A percentile compares a stretch with the other conserved stretches of the same genome.
These are phyloP conservation scores for Drosophila phalerata DNA, from an alignment of 2,888 invertebrate genomes.

Conservation along the genomic window DNA sequence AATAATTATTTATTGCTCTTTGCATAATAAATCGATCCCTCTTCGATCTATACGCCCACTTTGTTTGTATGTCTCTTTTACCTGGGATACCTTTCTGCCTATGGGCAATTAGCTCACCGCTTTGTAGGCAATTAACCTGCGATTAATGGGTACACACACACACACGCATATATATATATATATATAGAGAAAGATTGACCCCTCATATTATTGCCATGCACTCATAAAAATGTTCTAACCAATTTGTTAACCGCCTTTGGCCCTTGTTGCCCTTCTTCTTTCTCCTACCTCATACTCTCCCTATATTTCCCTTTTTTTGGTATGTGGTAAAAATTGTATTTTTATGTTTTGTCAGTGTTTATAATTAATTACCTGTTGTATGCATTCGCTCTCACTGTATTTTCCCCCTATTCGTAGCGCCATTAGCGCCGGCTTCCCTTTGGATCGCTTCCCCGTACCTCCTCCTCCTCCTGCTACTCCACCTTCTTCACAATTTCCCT, in stretches of 20 bases:
- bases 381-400: conserved; percentile 45
- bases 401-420: conserved; percentile 52
- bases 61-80: conserved; percentile 20
- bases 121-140: conserved; percentile 79
- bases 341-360: conserved; percentile 83
- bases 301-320: conserved; percentile 52
- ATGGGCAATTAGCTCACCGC: conserved; percentile 75
- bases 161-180: conserved; percentile 24
- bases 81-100: conserved; percentile 49
- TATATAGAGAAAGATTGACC: conserved; percentile 29
- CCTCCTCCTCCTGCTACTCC: neutral
- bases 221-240: conserved; percentile 73
- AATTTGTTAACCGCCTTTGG: conserved; percentile 63
- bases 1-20: no score
- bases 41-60: conserved; percentile 17
- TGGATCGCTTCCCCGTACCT: conserved; percentile 6
- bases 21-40: conserved; percentile 11
- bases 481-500: conserved; percentile 1
- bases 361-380: conserved; percentile 82
- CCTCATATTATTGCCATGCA: conserved; percentile 52
- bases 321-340: conserved; percentile 77
- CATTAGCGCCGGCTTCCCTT: conserved; percentile 78
- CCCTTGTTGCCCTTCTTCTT: conserved; percentile 26
- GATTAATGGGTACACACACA: conserved; percentile 71
- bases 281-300: neutral